These are phyloP conservation scores for Penaeus vannamei DNA, from an alignment of 1,140 invertebrate species.

Conservation along the genomic window DNA sequence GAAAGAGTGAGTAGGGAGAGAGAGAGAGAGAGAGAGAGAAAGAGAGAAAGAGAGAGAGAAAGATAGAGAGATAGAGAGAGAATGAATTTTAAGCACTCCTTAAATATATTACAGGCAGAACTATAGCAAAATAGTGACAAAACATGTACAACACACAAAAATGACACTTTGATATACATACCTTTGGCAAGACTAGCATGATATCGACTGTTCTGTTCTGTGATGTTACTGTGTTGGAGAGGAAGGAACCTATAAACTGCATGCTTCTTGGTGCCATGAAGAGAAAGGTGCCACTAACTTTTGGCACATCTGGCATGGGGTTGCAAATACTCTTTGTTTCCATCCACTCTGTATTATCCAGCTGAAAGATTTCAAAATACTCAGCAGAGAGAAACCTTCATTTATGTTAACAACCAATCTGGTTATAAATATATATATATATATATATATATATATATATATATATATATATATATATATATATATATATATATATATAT, in stretches of 20 bases:
- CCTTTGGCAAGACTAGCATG: slow-evolving; percentile 56
- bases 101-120: too few species aligned
- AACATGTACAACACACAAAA: background rate
- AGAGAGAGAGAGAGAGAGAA: slow-evolving; percentile 20
- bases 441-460: too few species aligned
- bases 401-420: background rate
- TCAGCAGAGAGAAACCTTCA: too few species aligned
- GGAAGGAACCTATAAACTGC: slow-evolving; percentile 44
- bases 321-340: slow-evolving; percentile 24
- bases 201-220: slow-evolving; percentile 45
- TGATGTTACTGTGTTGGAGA: slow-evolving; percentile 21
- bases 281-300: slow-evolving; percentile 46
- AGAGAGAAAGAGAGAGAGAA: slow-evolving; percentile 17
- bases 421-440: too few species aligned
- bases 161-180: background rate
- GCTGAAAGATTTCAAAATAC: slow-evolving; percentile 8
- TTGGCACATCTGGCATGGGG: background rate
- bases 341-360: slow-evolving; percentile 39
- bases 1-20: too few species aligned
- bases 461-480: too few species aligned
- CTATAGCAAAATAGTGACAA: background rate
- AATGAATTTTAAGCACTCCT: too few species aligned
- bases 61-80: slow-evolving; percentile 14
- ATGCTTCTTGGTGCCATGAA: slow-evolving; percentile 52
- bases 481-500: too few species aligned